phyloP scores from a whole-genome alignment of 2,797 vertebrate genomes.

The Aplochiton taeniatus region DNA sequence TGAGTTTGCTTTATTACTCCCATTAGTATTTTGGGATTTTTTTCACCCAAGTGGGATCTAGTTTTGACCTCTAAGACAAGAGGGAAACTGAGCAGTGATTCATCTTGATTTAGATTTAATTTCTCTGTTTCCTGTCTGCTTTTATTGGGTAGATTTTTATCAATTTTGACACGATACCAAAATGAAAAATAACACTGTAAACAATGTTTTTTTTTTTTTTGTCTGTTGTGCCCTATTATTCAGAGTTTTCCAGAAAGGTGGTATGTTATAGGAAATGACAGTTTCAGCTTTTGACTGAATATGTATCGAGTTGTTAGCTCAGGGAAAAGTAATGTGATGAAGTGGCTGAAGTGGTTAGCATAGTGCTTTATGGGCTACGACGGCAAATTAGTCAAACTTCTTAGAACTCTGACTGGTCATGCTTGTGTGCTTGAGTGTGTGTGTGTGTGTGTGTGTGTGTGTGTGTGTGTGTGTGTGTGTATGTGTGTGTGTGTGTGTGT shows the following conservation, averaged over 20 bases:
- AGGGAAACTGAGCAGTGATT: constrained; percentile 1
- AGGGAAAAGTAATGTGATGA: constrained; percentile 42
- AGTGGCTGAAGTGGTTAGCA: constrained; percentile 29
- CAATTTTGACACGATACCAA: constrained; percentile 3
- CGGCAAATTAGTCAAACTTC: constrained; percentile 48
- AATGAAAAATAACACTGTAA: neutral
- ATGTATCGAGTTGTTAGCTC: constrained; percentile 21
- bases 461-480: neutral
- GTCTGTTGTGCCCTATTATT: constrained; percentile 17
- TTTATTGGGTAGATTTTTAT: constrained; percentile 1
- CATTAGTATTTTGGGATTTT: constrained; percentile 1
- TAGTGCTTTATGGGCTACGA: constrained; percentile 11
- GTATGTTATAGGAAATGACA: constrained; percentile 13
- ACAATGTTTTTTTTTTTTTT: neutral
- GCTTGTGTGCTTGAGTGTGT: neutral
- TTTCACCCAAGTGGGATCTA: constrained; percentile 4
- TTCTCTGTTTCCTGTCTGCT: constrained; percentile 19
- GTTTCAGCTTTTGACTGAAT: constrained; percentile 7
- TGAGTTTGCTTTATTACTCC: constrained; percentile 16
- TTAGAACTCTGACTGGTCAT: constrained; percentile 15
- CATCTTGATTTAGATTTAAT: constrained; percentile 15
- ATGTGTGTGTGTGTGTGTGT: neutral
- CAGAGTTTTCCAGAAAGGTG: neutral
- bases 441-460: neutral
- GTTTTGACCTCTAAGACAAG: constrained; percentile 17